phyloP scores from a whole-genome alignment of 2,113 vertebrate species.

The Corythaeola cristata region DNA sequence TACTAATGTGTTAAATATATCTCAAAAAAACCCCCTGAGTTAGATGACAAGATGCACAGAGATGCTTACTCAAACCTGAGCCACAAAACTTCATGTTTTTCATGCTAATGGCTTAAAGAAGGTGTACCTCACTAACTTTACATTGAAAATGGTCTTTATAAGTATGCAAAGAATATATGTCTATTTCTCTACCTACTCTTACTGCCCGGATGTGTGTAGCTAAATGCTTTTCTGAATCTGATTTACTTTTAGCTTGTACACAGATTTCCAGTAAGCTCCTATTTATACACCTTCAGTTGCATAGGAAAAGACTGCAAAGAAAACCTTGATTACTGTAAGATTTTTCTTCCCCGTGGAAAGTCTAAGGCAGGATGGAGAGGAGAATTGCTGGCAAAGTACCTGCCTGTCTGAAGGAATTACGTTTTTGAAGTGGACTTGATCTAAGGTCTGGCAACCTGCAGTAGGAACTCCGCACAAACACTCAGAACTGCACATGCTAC shows the following conservation, averaged over 20 bases:
- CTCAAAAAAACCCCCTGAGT: not conserved
- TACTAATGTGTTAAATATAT: not conserved
- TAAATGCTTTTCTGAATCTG: not conserved
- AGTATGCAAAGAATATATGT: not conserved
- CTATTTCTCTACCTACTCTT: not conserved
- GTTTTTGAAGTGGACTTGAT: conserved; percentile 42
- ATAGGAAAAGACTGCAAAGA: not conserved
- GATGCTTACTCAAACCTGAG: not conserved
- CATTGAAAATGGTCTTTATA: not conserved
- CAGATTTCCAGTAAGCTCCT: not conserved
- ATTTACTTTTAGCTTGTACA: not conserved
- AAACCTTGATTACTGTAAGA: not conserved
- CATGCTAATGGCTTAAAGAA: not conserved
- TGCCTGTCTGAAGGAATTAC: not conserved
- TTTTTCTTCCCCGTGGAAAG: not conserved
- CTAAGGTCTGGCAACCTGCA: conserved; percentile 31
- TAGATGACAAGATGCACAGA: not conserved
- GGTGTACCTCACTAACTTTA: not conserved
- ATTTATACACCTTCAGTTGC: not conserved
- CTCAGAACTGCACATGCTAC: not conserved
- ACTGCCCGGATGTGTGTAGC: not conserved
- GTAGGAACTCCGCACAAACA: not conserved
- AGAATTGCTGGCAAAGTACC: not conserved
- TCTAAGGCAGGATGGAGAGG: not conserved
- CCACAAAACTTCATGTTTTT: not conserved